phyloP scores from a whole-genome alignment of 2,113 vertebrate species.

The Megalops atlanticus region DNA sequence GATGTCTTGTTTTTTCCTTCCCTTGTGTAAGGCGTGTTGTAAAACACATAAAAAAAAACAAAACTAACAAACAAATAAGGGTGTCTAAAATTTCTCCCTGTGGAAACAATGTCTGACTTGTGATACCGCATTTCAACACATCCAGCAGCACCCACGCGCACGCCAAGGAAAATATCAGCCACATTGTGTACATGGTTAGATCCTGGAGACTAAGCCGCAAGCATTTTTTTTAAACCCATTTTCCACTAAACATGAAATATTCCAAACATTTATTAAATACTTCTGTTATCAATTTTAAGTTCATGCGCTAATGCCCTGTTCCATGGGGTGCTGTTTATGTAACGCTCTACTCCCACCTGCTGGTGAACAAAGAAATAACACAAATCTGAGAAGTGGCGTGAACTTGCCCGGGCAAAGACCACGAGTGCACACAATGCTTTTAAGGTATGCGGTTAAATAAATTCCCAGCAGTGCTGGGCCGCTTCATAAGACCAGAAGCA shows the following conservation, averaged over 20 bases:
- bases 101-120: background rate
- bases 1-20: background rate
- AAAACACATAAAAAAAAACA: background rate
- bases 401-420: background rate
- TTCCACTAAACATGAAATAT: background rate
- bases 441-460: no score
- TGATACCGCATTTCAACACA: background rate
- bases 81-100: background rate
- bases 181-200: background rate
- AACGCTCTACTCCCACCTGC: conserved; percentile 20
- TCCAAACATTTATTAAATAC: background rate
- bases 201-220: background rate
- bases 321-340: background rate
- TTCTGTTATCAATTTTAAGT: background rate
- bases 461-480: background rate
- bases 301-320: background rate
- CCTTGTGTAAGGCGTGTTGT: background rate
- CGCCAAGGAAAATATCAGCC: conserved; percentile 6
- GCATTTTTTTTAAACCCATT: background rate
- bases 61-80: no score
- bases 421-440: no score
- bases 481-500: background rate
- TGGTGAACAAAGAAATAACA: background rate
- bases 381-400: background rate
- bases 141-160: background rate